These are phyloP conservation scores for Miltochrista miniata DNA, from an alignment of 2,888 invertebrate species.

Conservation along the genomic window DNA sequence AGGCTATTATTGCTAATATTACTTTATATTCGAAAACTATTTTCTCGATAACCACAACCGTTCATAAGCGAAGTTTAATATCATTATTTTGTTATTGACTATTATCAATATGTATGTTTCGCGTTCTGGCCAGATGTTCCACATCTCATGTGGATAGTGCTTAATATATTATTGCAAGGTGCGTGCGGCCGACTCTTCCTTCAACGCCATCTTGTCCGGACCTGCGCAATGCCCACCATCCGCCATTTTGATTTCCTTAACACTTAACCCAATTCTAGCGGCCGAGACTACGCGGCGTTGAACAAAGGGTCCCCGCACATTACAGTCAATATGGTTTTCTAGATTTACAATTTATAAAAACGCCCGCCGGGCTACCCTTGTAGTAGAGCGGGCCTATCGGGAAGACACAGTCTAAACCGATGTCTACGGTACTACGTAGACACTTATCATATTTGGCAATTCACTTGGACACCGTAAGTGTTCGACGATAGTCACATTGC, in stretches of 20 bases:
- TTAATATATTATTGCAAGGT: slow-evolving; percentile 69
- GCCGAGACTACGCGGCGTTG: slow-evolving; percentile 46
- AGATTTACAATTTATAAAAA: slow-evolving; percentile 62
- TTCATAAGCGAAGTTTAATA: slow-evolving; percentile 83
- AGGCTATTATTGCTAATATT: slow-evolving; percentile 82
- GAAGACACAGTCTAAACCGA: slow-evolving; percentile 51
- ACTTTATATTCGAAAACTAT: slow-evolving; percentile 80
- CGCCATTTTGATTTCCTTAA: slow-evolving; percentile 76
- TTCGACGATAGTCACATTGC: slow-evolving; percentile 31
- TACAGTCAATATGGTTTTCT: slow-evolving; percentile 58
- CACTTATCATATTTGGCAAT: slow-evolving; percentile 40
- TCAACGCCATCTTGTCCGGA: slow-evolving; percentile 64
- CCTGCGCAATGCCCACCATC: slow-evolving; percentile 59
- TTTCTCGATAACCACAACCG: slow-evolving; percentile 82
- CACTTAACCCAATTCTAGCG: slow-evolving; percentile 74
- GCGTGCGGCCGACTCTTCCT: slow-evolving; percentile 44
- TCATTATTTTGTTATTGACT: slow-evolving; percentile 80
- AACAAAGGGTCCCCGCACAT: slow-evolving; percentile 66
- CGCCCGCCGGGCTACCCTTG: slow-evolving; percentile 41
- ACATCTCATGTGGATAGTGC: slow-evolving; percentile 68
- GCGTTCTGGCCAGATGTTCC: slow-evolving; percentile 45
- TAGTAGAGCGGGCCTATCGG: slow-evolving; percentile 43
- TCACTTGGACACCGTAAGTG: slow-evolving; percentile 35
- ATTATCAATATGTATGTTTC: slow-evolving; percentile 75
- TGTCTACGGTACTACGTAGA: slow-evolving; percentile 27